phyloP scores from a whole-genome alignment of 2,888 invertebrate genomes.

The Leistus spinibarbis region DNA sequence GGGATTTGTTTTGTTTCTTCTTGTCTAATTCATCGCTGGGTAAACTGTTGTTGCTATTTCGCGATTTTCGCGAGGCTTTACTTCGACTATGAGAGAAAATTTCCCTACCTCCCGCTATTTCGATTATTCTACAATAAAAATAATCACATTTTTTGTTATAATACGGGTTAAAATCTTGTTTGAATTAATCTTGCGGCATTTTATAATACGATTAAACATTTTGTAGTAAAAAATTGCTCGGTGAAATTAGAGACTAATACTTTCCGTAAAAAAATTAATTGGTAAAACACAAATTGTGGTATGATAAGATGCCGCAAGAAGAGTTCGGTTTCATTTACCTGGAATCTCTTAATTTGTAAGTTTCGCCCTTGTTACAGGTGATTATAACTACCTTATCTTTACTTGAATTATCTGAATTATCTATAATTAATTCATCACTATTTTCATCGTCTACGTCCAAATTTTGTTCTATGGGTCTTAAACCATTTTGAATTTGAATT shows the following conservation, averaged over 20 bases:
- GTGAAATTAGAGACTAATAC: too few relatives aligned
- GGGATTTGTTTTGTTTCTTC: constrained; percentile 60
- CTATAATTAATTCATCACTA: constrained; percentile 57
- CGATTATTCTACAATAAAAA: constrained; percentile 64
- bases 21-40: constrained; percentile 54
- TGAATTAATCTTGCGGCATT: background rate
- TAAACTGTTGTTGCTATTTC: constrained; percentile 57
- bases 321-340: constrained; percentile 59
- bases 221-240: background rate
- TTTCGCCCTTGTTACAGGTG: constrained; percentile 61
- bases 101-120: constrained; percentile 83
- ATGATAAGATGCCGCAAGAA: too few relatives aligned
- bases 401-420: constrained; percentile 57
- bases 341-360: constrained; percentile 76
- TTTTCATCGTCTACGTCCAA: constrained; percentile 50
- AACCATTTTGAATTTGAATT: background rate
- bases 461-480: background rate
- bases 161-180: too few relatives aligned
- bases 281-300: too few relatives aligned
- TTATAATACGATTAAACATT: background rate
- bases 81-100: constrained; percentile 82
- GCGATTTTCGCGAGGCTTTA: constrained; percentile 75
- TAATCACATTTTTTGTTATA: background rate
- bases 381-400: constrained; percentile 60
- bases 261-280: too few relatives aligned